Base-by-base conservation (phyloP, 37 sponge, comb jelly and placozoan genomes). In the Oopsacas minuta region DNA sequence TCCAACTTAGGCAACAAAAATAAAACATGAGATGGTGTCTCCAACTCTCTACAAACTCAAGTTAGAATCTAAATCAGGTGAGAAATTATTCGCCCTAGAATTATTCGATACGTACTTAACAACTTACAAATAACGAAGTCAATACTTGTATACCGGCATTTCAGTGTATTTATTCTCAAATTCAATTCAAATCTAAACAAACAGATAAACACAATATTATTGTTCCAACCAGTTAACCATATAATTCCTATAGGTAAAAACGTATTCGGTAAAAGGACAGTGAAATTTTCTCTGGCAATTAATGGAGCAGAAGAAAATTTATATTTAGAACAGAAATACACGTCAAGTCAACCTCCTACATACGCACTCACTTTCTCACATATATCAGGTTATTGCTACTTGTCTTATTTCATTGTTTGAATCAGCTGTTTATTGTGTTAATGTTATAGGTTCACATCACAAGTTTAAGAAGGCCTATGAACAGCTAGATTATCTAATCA, bases 391-490 rank as follows among this genome's bases (percentile, higher is more conserved):
- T 61, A 25, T 10, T 61, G 28, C 7, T 32, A 25, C 75, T 61
- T 25, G 22, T 61, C 28, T 61, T 12, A 7, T 3, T 32, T 7
- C 30, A 32, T 32, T n/a, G 22, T 61, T 25, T 61, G 75, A 25
- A 61, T 25, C 28, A 3, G 28, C 22, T 10, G 51, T 46, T 46
- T 46, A 46, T 17, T 46, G 17, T 22, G 17, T 3, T 61, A 10
- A 25, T 7, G 22, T n/a, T 10, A 20, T 12, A 61, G 75, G 75
- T 34, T 61, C 75, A 61, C 75, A 61, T 12, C 75, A 61, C 75
- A 61, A 61, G 30, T 61, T 61, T 61, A 61, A 61, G 75, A 61
- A 61, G 30, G 75, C 75, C 75, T 61, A 61, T 34, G 75, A 61
- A 34, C 75, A 61, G 28, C 30, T 61, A n/a, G 75, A 61, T 34